A percentile compares a stretch with the other conserved stretches of the same genome.
Conservation (phyloP, 2,797 vertebrate genomes). For the Ispidina picta region DNA sequence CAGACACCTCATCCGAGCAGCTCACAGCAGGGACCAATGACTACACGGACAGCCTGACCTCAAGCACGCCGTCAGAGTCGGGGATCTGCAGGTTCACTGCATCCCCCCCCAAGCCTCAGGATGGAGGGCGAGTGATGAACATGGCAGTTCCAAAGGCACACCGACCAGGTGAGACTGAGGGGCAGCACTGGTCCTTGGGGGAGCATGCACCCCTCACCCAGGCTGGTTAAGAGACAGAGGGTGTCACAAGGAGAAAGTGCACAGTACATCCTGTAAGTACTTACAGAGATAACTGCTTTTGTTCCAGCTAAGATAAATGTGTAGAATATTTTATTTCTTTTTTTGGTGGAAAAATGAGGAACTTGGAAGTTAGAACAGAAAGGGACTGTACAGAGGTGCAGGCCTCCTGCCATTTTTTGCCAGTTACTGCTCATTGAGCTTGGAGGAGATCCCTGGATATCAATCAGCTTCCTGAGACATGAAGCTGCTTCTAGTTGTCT, state of each 20-base stretch:
- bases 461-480: neutral
- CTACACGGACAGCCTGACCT: conserved; percentile 98
- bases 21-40: conserved; percentile 98
- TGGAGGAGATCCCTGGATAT: neutral
- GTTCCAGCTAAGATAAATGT: neutral
- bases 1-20: conserved; percentile 97
- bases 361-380: neutral
- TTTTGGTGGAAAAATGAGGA: neutral
- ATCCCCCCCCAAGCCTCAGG: conserved; percentile 97
- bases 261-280: accelerated
- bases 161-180: conserved; percentile 89
- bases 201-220: accelerated
- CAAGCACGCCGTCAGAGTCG: conserved; percentile 98
- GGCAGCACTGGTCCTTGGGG: accelerated
- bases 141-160: conserved; percentile 99
- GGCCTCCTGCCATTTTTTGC: neutral
- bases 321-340: too few relatives aligned
- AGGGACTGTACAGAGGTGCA: neutral
- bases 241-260: neutral
- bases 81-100: conserved; percentile 99
- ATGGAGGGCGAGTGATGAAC: conserved; percentile 93
- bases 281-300: neutral
- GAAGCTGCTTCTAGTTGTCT: neutral
- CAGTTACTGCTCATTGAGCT: neutral
- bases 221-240: neutral